Conservation (phyloP, 2,888 invertebrate species). For the Cybosia mesomella region DNA sequence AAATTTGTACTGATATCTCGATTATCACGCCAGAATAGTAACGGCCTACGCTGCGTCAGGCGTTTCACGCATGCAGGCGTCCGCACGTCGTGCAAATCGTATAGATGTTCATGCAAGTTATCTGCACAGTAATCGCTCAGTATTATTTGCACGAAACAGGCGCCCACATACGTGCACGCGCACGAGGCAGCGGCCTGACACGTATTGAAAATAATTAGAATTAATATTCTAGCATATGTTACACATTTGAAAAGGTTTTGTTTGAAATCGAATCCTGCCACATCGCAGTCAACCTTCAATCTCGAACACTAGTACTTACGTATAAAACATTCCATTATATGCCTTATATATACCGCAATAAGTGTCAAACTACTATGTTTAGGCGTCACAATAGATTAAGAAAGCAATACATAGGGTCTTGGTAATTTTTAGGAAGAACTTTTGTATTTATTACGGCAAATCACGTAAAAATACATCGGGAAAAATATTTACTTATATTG, state of each 20-base stretch:
- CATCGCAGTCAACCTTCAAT: slow-evolving; percentile 23
- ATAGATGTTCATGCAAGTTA: too few species aligned
- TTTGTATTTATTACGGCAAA: slow-evolving; percentile 10
- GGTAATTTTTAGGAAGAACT: slow-evolving; percentile 34
- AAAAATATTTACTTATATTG: slow-evolving; percentile 18
- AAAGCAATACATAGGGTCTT: slow-evolving; percentile 43
- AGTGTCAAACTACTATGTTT: slow-evolving; percentile 60
- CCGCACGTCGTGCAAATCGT: too few species aligned
- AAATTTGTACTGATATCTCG: not conserved
- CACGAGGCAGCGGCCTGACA: too few species aligned
- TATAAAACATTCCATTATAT: slow-evolving; percentile 57
- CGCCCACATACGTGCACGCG: too few species aligned
- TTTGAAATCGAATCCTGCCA: not conserved
- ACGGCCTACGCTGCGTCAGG: not conserved
- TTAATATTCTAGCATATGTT: not conserved
- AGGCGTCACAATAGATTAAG: slow-evolving; percentile 54
- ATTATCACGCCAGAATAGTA: not conserved
- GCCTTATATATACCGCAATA: slow-evolving; percentile 58
- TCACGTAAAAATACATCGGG: slow-evolving; percentile 31
- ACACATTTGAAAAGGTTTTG: not conserved
- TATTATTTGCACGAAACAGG: too few species aligned
- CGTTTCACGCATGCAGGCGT: too few species aligned
- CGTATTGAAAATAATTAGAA: not conserved
- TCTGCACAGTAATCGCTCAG: too few species aligned
- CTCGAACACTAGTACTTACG: slow-evolving; percentile 44